A percentile compares a stretch with the other conserved stretches of the same genome.
Evolutionary conservation across 2,888 invertebrate species (phyloP).

Genomic region (Drosophila pseudotalamancana): DNA sequence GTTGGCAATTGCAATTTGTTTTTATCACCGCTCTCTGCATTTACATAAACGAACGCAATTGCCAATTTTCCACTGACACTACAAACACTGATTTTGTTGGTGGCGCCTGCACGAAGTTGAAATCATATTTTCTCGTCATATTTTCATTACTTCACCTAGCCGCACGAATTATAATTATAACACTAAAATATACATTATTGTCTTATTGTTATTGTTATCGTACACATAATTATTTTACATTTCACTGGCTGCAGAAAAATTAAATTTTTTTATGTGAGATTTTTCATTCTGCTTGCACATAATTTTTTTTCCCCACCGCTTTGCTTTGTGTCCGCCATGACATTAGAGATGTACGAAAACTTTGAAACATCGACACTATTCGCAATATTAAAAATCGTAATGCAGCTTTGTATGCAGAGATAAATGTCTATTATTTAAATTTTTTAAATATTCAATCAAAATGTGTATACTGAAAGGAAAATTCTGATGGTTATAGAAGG

Average conservation of each 20-base stretch:
- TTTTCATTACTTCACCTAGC: constrained; percentile 54
- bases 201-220: constrained; percentile 43
- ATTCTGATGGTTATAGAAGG: too few species aligned
- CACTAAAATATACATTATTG: constrained; percentile 60
- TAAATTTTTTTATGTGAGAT: constrained; percentile 60
- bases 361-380: constrained; percentile 21
- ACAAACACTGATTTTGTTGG: constrained; percentile 76
- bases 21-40: constrained; percentile 44
- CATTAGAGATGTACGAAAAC: constrained; percentile 49
- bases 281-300: constrained; percentile 72
- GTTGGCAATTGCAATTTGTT: constrained; percentile 53
- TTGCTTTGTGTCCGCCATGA: constrained; percentile 76
- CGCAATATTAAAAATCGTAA: constrained; percentile 20
- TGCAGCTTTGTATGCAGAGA: constrained; percentile 21
- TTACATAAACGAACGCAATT: constrained; percentile 66
- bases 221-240: constrained; percentile 46
- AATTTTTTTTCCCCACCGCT: constrained; percentile 74
- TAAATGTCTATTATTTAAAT: not conserved
- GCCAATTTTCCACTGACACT: constrained; percentile 75
- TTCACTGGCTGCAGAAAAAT: constrained; percentile 48
- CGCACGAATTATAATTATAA: constrained; percentile 22
- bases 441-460: too few species aligned
- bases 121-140: constrained; percentile 78
- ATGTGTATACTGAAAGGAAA: too few species aligned
- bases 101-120: constrained; percentile 70